Evolutionary conservation across 2,797 vertebrate species (phyloP).

Genomic region (Alcedo quadribrachys): DNA sequence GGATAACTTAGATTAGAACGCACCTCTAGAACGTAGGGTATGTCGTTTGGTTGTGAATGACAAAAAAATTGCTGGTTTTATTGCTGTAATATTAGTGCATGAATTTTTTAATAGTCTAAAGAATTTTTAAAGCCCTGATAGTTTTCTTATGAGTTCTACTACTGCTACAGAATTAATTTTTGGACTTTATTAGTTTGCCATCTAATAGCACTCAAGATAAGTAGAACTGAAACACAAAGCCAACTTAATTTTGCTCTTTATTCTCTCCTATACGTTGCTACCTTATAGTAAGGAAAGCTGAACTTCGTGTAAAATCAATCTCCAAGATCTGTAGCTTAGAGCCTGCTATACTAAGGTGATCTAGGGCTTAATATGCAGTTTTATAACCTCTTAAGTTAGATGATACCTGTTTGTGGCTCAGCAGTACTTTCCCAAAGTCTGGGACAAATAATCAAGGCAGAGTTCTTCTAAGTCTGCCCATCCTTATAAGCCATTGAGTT

Average conservation of each 20-base stretch:
- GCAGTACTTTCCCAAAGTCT: neutral
- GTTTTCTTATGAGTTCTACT: neutral
- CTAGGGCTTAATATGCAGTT: neutral
- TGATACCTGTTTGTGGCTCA: neutral
- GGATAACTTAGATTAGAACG: accelerated
- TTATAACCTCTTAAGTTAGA: neutral
- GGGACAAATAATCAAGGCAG: neutral
- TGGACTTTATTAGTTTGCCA: accelerated
- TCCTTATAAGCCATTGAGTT: neutral
- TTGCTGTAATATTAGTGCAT: accelerated
- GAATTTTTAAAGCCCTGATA: accelerated
- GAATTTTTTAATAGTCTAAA: neutral
- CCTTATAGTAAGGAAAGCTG: accelerated
- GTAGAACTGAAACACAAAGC: neutral
- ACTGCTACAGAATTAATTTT: neutral
- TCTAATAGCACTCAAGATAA: neutral
- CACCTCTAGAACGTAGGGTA: accelerated
- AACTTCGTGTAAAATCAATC: neutral
- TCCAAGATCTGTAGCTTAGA: neutral
- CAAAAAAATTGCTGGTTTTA: neutral
- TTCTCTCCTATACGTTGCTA: accelerated
- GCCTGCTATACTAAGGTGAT: neutral
- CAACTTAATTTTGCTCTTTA: neutral
- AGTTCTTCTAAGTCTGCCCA: neutral
- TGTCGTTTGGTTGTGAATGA: neutral